phyloP scores from a whole-genome alignment of 2,888 invertebrate genomes.

The Sussaba pulchella region DNA sequence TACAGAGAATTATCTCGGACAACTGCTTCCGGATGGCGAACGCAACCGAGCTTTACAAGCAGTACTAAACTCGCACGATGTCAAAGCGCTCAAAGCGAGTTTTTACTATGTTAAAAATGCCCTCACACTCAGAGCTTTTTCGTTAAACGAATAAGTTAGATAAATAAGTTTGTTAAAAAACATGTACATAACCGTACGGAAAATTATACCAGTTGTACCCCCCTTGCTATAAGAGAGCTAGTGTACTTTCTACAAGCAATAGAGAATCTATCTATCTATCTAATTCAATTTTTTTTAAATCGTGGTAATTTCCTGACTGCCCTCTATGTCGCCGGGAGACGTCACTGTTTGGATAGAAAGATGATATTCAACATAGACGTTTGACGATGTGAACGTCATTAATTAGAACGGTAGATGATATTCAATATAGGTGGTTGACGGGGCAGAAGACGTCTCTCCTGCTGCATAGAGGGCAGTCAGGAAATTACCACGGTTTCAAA shows the following conservation, averaged over 20 bases:
- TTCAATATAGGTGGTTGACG: no score
- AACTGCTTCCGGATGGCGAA: neutral
- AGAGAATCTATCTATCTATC: slow-evolving; percentile 14
- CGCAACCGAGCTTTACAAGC: neutral
- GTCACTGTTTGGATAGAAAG: no score
- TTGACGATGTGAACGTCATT: no score
- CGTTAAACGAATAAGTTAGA: slow-evolving; percentile 3
- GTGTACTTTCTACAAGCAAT: slow-evolving; percentile 21
- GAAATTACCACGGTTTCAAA: no score
- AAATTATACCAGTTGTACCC: neutral
- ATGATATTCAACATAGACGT: no score
- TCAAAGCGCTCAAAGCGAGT: slow-evolving; percentile 6
- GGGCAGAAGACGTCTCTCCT: no score
- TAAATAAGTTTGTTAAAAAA: neutral
- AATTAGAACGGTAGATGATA: no score
- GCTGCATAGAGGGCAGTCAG: no score
- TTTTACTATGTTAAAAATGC: neutral
- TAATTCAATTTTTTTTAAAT: no score
- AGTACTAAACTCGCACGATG: neutral
- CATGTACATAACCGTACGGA: neutral
- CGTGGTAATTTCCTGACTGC: no score
- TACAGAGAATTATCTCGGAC: neutral
- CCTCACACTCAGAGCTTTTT: slow-evolving; percentile 1
- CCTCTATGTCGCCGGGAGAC: no score
- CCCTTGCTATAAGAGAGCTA: slow-evolving; percentile 5